Base-by-base conservation (phyloP, 2,888 invertebrate genomes). In the Netelia virgata region DNA sequence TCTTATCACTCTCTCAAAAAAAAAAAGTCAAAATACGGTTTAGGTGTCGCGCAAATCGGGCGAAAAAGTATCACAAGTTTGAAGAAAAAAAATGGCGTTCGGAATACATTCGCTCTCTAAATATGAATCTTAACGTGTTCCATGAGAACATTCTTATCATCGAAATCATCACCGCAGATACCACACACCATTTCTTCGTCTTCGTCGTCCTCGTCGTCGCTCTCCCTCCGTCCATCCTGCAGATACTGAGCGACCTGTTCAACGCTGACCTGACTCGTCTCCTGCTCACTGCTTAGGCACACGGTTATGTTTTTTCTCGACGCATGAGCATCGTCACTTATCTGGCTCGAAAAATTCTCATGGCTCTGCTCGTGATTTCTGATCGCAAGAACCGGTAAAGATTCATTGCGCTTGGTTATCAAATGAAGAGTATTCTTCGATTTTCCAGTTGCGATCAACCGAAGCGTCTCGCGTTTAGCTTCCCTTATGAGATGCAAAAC, bases 101-200 rank as follows among this genome's bases (percentile, higher is more conserved):
- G 66, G 64, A 53, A 76, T 66, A 59, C 61, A 74, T 63, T 74
- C 63, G 50, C 6, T 2, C 50, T 78, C 91, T 93, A 94, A 87
- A 94, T 93, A 81, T 94, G 94, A 87, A 92, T 91, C 76, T 93
- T 93, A 28, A 94, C 92, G 84, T 94, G 94, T 77, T 92, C 92
- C 91, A 92, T 92, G 20, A 94, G 88, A 36, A 91, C 90, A 72
- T 90, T 90, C 88, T 93, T 93, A 66, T 91, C 91, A 28, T 88
- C 87, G 87, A 94, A 94, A 78, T 91, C 92, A 77, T 92, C 91
- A 0, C 93, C 93, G 79, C 94, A 94, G 82, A 94, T 92, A 41
- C 93, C 93, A 81, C 94, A 94, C 43, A 90, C 88, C 80, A 92
- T 88, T 84, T 92, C 91, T 8, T 91, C 90, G 41, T 87, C 89